Base-by-base conservation (phyloP, 2,888 invertebrate species). In the Allophyes oxyacanthae region DNA sequence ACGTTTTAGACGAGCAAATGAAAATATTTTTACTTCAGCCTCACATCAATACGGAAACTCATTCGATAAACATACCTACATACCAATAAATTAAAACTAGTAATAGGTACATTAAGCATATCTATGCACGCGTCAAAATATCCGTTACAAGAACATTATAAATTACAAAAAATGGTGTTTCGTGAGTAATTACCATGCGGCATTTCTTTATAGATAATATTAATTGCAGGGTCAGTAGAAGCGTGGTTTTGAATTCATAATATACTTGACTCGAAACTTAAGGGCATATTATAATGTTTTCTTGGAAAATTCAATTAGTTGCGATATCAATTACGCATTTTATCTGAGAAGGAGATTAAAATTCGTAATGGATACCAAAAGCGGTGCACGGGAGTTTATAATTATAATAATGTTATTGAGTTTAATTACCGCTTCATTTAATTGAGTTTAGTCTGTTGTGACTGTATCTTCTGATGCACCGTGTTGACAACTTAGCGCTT, bases 111-210 rank as follows among this genome's bases (percentile, higher is more conserved):
- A 46, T 20, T 30, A 14, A 46, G 2, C 15, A 10, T 69, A 64
- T 68, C 69, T 54, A 62, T 62, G 61, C 56, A 52, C 34, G 44
- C 46, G 65, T 72, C 51, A 61, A 60, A 61, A 71, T 56, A 58
- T 51, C 60, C 52, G 50, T 72, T 66, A 43, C 55, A 45, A 60
- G 52, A 53, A 46, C 59, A n/a, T n/a, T 10, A 67, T 73, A 66
- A 70, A 67, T 59, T 59, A 57, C 20, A 56, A 59, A 44, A 66
- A 74, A 52, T 62, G 10, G 56, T 44, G 38, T 60, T 60, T 37
- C 42, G 44, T 64, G 49, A 55, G 49, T 64, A 66, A 67, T 57
- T 62, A 64, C 14, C 6, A 0, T 0, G 62, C 63, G 69, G 72
- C 26, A 25, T 50, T 49, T 48, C 59, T 69, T 69, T 69, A 41